These are phyloP conservation scores for Nineta flava DNA, from an alignment of 2,888 invertebrate species.

Conservation along the genomic window DNA sequence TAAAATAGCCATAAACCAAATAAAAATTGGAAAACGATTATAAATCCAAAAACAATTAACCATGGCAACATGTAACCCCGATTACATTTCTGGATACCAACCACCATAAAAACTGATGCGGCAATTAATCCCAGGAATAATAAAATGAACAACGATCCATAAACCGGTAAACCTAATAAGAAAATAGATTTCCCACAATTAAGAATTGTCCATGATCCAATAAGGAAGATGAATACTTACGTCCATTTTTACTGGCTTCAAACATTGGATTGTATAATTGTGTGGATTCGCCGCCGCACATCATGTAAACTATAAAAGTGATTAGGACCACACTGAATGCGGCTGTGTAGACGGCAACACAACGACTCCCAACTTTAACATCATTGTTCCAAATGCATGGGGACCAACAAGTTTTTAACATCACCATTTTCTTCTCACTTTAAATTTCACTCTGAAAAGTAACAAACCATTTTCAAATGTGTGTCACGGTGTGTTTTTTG, in stretches of 20 bases:
- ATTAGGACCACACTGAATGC: conserved; percentile 59
- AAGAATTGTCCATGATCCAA: not conserved
- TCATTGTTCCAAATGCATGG: conserved; percentile 74
- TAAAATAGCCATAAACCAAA: conserved; percentile 77
- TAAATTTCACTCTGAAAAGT: too few relatives aligned
- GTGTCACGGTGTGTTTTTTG: too few relatives aligned
- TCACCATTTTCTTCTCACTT: conserved; percentile 49
- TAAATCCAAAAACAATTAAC: conserved; percentile 49
- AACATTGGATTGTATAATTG: conserved; percentile 80
- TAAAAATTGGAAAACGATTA: conserved; percentile 56
- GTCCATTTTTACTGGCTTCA: conserved; percentile 64
- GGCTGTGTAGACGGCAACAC: conserved; percentile 64
- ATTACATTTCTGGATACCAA: conserved; percentile 49
- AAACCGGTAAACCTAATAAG: conserved; percentile 54
- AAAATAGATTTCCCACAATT: conserved; percentile 12
- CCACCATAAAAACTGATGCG: conserved; percentile 41
- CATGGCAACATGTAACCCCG: conserved; percentile 73
- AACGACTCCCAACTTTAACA: conserved; percentile 58
- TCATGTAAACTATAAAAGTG: conserved; percentile 57
- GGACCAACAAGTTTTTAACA: conserved; percentile 70
- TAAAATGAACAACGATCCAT: conserved; percentile 46
- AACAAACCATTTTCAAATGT: too few relatives aligned
- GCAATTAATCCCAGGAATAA: conserved; percentile 38
- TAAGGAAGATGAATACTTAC: conserved; percentile 32
- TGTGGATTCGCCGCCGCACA: conserved; percentile 76